Evolutionary conservation across 2,888 invertebrate genomes (phyloP), one percentile per base, ranked within the genome.

Genomic region (Hypsopygia costalis): DNA sequence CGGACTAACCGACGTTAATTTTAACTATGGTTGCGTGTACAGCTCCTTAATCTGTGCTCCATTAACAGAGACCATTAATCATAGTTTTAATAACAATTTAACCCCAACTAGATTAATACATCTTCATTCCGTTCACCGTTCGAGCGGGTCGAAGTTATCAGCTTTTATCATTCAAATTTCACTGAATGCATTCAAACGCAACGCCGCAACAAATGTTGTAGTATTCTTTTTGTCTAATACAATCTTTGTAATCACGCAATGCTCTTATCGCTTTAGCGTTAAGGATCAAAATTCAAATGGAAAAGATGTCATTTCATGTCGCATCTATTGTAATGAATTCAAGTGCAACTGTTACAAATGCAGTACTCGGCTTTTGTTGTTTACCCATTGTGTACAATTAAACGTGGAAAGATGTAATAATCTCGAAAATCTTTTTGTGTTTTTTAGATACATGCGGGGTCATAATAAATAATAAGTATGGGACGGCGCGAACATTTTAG

Each of bases 71-170:
- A 70, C 66, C 81, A 88, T 88, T 87, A 85, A 88, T 88, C 88
- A 87, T 85, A 86, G 83, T 87, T 85, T 87, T 87, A 87, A 87
- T 86, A 87, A 87, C 79, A 82, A 85, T 85, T 87, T 87, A 88
- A 86, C 86, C 85, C 87, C 81, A 77, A 80, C 78, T 78, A 69
- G 81, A 85, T 86, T 83, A 85, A 88, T 87, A 88, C 85, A 87
- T 88, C 86, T 87, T 86, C 85, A 83, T 86, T 78, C 22, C 80
- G 77, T 79, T 75, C 80, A 62, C 68, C 69, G 65, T 64, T 62
- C 58, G 59, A 62, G 58, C 67, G 62, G 63, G 65, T 55, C 51
- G 62, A 61, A 63, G 56, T 61, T 69, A 69, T 77, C 70, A 58
- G 71, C 72, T 81, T 75, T 87, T 85, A 83, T 85, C 81, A 86